phyloP scores from a whole-genome alignment of 2,888 invertebrate genomes.

The Lumbricus terrestris region DNA sequence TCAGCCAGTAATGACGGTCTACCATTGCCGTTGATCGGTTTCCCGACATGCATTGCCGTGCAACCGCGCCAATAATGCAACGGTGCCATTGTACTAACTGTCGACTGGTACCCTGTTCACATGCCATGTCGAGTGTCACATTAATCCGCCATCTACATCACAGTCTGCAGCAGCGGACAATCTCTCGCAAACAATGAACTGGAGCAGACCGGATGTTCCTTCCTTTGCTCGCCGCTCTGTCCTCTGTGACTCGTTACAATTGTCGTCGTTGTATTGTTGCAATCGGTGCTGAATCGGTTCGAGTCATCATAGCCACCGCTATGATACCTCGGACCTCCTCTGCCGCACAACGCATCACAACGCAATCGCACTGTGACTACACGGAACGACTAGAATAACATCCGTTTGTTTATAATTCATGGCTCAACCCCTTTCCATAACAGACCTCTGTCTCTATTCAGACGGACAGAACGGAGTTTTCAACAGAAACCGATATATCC shows the following conservation, averaged over 20 bases:
- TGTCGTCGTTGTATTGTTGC: background rate
- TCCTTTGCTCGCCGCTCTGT: background rate
- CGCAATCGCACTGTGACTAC: background rate
- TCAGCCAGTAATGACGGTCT: background rate
- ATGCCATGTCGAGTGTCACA: slow-evolving; percentile 3
- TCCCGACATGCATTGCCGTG: background rate
- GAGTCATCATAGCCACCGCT: background rate
- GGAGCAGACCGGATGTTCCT: background rate
- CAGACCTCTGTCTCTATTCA: background rate
- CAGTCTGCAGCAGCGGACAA: background rate
- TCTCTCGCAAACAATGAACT: background rate
- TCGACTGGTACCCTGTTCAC: background rate
- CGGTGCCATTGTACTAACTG: background rate
- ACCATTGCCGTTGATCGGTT: background rate
- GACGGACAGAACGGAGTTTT: background rate
- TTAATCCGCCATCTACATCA: background rate
- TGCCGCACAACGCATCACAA: background rate
- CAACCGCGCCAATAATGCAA: background rate
- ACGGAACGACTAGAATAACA: background rate
- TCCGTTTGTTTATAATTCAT: background rate
- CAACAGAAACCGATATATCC: too few species aligned
- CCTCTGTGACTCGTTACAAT: background rate
- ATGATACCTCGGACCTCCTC: background rate
- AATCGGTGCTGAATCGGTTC: background rate
- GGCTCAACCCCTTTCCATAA: background rate